These are phyloP conservation scores for Panzeria rudis DNA, from an alignment of 2,888 invertebrate genomes.

Conservation along the genomic window DNA sequence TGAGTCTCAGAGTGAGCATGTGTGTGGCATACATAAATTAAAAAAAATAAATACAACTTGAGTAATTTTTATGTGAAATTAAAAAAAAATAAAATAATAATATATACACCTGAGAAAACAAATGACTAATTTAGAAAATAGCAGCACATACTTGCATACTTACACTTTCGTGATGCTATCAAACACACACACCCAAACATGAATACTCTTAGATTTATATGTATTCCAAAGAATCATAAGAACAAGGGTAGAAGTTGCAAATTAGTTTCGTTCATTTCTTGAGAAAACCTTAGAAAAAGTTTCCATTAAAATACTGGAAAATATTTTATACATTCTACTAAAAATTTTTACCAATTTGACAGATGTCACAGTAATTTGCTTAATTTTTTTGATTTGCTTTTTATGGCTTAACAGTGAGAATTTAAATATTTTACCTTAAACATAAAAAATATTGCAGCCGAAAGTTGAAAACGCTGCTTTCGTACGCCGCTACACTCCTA, in stretches of 20 bases:
- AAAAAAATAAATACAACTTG: conserved; percentile 28
- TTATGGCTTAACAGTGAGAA: too few relatives aligned
- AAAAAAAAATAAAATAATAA: conserved; percentile 9
- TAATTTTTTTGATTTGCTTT: too few relatives aligned
- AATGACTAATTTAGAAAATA: conserved; percentile 61
- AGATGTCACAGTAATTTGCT: too few relatives aligned
- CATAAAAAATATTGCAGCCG: too few relatives aligned
- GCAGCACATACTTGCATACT: neutral
- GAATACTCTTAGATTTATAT: neutral
- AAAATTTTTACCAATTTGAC: too few relatives aligned
- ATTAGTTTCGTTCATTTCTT: neutral
- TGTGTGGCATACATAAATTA: conserved; percentile 30
- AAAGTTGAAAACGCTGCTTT: too few relatives aligned
- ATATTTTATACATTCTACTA: too few relatives aligned
- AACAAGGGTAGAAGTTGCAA: neutral
- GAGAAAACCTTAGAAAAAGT: too few relatives aligned
- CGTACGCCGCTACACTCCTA: too few relatives aligned
- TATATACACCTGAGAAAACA: conserved; percentile 57
- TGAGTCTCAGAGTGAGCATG: conserved; percentile 14
- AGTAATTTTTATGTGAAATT: conserved; percentile 41
- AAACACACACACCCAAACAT: neutral
- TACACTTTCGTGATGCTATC: neutral
- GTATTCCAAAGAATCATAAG: neutral
- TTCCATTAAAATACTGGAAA: too few relatives aligned
- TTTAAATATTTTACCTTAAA: too few relatives aligned